phyloP scores from a whole-genome alignment of 30 jellyfish, hydroid and myxozoan genomes.

The Turritopsis dohrnii region DNA sequence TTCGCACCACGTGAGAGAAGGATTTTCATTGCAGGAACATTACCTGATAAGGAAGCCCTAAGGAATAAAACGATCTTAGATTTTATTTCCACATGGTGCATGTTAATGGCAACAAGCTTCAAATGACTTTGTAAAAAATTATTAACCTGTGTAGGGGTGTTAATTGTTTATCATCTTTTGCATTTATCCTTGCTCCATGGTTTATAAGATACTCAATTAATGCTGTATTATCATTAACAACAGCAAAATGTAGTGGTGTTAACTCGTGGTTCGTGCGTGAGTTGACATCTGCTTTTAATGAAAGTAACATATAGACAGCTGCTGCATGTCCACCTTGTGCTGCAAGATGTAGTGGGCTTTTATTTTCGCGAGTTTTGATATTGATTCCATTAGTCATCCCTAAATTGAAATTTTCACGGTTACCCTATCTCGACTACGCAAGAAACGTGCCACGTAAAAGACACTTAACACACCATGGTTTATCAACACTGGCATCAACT shows the following conservation, averaged over 20 bases:
- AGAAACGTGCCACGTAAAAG: not conserved
- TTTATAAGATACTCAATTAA: conserved; percentile 40
- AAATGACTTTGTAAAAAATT: not conserved
- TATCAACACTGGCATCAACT: conserved; percentile 33
- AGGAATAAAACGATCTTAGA: not conserved
- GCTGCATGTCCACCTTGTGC: conserved; percentile 63
- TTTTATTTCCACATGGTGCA: not conserved
- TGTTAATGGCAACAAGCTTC: not conserved
- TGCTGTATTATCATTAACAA: conserved; percentile 53
- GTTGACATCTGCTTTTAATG: conserved; percentile 66
- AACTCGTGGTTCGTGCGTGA: conserved; percentile 36
- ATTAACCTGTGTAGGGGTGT: conserved; percentile 94
- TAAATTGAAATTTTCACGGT: no score
- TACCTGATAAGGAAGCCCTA: conserved; percentile 82
- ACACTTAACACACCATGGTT: conserved; percentile 45
- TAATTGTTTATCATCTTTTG: conserved; percentile 68
- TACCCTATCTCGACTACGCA: no score
- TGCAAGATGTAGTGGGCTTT: conserved; percentile 79
- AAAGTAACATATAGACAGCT: conserved; percentile 45
- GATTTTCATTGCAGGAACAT: conserved; percentile 36
- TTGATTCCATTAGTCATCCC: conserved; percentile 37
- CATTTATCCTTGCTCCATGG: conserved; percentile 51
- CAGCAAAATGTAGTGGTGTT: conserved; percentile 87
- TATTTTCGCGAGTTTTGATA: conserved; percentile 35
- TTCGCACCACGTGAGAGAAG: conserved; percentile 67